phyloP scores from a whole-genome alignment of 1,140 invertebrate genomes.

The Stenopsyche tienmushanensis region DNA sequence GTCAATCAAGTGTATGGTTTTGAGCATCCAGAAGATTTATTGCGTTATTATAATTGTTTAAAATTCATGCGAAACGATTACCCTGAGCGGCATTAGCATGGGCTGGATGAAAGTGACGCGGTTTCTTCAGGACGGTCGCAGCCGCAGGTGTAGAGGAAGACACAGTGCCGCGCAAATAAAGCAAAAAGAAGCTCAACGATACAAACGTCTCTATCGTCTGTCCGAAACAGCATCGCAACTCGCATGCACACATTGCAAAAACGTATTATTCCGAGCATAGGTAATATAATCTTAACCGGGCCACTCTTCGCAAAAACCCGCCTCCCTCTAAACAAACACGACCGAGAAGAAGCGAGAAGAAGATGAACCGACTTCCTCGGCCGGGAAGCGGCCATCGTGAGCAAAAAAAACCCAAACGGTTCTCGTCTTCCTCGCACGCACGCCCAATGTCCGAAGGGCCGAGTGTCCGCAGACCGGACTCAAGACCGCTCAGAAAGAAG shows the following conservation, averaged over 20 bases:
- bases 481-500: too few species aligned
- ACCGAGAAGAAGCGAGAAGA: neutral
- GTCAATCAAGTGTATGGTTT: too few species aligned
- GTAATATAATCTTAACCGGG: too few species aligned
- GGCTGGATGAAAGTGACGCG: conserved; percentile 21
- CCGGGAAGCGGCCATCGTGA: neutral
- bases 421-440: conserved; percentile 36
- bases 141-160: conserved; percentile 38
- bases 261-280: neutral
- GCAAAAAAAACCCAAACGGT: too few species aligned
- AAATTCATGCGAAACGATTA: too few species aligned
- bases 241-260: neutral
- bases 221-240: conserved; percentile 23
- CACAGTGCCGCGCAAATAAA: conserved; percentile 36
- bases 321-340: neutral
- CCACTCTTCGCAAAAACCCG: neutral
- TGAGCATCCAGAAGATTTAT: too few species aligned
- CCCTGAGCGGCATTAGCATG: too few species aligned
- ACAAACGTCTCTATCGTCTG: conserved; percentile 40
- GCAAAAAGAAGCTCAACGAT: conserved; percentile 28
- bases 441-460: conserved; percentile 10
- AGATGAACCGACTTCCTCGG: neutral
- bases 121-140: conserved; percentile 16
- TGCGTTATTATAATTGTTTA: too few species aligned
- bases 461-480: neutral